A percentile compares a stretch with the other conserved stretches of the same genome.
phyloP scores from a whole-genome alignment of 2,888 invertebrate genomes.

The Folsomia candida region DNA sequence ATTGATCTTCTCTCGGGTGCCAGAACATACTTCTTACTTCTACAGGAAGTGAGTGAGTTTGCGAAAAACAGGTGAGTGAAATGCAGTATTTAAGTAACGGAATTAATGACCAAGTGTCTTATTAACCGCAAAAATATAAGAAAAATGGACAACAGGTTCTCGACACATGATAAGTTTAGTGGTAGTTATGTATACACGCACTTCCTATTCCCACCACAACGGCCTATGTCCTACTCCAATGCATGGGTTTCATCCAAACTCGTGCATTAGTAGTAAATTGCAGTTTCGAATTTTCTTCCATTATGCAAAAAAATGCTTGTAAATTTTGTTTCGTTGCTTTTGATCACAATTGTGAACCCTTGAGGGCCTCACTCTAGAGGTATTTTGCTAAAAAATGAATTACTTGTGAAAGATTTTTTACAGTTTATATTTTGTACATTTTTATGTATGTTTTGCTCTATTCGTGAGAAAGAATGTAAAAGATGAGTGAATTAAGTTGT shows the following conservation, averaged over 20 bases:
- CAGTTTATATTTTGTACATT: too few relatives aligned
- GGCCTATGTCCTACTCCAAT: too few relatives aligned
- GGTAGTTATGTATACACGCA: neutral
- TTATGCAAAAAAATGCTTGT: neutral
- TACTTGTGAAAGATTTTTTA: too few relatives aligned
- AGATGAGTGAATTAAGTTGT: too few relatives aligned
- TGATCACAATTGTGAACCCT: too few relatives aligned
- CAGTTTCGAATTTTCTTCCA: neutral
- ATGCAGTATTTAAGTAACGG: neutral
- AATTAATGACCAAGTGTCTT: neutral
- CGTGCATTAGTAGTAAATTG: neutral
- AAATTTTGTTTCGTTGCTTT: too few relatives aligned
- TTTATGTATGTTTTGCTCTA: too few relatives aligned
- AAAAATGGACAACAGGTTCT: neutral
- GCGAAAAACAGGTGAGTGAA: neutral
- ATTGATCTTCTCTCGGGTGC: too few relatives aligned
- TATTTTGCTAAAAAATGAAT: too few relatives aligned
- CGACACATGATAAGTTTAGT: neutral
- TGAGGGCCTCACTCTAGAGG: too few relatives aligned
- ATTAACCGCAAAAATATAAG: neutral
- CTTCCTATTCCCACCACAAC: neutral
- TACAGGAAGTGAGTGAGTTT: neutral
- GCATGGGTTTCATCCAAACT: too few relatives aligned
- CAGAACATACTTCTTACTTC: neutral
- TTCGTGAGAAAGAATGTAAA: too few relatives aligned